These are phyloP conservation scores for Drosophila equinoxialis DNA, from an alignment of 1,140 invertebrate genomes.

Conservation along the genomic window DNA sequence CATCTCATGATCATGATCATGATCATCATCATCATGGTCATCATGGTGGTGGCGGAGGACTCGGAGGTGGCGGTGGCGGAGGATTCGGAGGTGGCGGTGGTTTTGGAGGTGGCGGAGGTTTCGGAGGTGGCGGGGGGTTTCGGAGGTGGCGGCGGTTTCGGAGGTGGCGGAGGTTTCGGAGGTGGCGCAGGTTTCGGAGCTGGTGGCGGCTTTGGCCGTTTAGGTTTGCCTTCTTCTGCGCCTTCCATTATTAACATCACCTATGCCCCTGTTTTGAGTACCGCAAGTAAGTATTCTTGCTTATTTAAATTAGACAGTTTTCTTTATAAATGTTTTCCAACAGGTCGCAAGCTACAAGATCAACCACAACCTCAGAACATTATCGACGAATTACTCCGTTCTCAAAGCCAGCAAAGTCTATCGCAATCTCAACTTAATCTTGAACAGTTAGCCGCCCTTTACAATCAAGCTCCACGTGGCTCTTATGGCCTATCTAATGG, in stretches of 20 bases:
- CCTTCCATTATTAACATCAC: slow-evolving; percentile 37
- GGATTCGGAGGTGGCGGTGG: not conserved
- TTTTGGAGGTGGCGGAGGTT: not conserved
- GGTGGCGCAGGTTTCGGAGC: no score
- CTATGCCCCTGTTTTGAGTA: slow-evolving; percentile 23
- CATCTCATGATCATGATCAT: no score
- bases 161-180: not conserved
- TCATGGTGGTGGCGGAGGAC: not conserved
- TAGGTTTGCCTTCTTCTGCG: not conserved
- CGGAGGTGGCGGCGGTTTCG: no score
- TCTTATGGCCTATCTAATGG: not conserved
- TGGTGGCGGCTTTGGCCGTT: not conserved
- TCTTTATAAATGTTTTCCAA: no score
- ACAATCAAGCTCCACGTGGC: not conserved
- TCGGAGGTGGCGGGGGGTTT: not conserved
- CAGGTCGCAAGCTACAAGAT: not conserved
- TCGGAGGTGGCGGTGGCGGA: not conserved
- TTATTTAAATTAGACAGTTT: not conserved
- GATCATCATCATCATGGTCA: not conserved
- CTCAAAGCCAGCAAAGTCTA: no score
- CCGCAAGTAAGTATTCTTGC: not conserved
- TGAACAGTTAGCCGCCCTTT: no score
- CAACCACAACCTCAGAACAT: not conserved
- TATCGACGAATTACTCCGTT: no score
- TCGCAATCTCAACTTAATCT: no score